A percentile compares a stretch with the other conserved stretches of the same genome.
Evolutionary conservation across 2,113 vertebrate species (phyloP).

Genomic region (Cryptomyrus ogoouensis): DNA sequence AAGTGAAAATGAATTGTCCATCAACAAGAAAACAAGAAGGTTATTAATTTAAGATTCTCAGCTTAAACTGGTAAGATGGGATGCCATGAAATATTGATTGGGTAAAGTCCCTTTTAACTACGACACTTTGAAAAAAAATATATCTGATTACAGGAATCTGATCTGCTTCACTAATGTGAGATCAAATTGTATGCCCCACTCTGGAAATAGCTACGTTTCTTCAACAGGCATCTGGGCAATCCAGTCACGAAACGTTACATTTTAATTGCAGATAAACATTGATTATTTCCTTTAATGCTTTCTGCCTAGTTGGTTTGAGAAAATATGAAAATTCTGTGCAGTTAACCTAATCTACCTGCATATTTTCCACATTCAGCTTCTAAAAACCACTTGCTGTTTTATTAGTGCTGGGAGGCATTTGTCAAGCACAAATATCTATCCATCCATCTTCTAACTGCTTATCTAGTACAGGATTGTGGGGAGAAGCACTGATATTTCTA

Average conservation of each 20-base stretch:
- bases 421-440: not conserved
- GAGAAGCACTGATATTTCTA: not conserved
- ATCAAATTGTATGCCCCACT: not conserved
- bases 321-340: not conserved
- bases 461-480: not conserved
- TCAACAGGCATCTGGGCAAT: not conserved
- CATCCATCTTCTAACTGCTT: not conserved
- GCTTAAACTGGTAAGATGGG: not conserved
- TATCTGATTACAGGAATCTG: not conserved
- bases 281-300: slow-evolving; percentile 4
- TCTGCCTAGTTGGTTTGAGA: slow-evolving; percentile 6
- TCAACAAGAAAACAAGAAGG: not conserved
- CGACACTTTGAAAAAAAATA: not conserved
- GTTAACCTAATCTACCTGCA: not conserved
- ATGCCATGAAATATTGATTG: not conserved
- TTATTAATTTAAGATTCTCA: not conserved
- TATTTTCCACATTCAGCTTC: not conserved
- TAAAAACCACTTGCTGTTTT: not conserved
- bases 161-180: not conserved
- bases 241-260: not conserved
- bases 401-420: not conserved
- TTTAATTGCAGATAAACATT: slow-evolving; percentile 15
- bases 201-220: not conserved
- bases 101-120: not conserved
- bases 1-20: not conserved